A percentile compares a stretch with the other conserved stretches of the same genome.
Conservation (phyloP, 2,797 vertebrate genomes). For the Amblyraja radiata region DNA sequence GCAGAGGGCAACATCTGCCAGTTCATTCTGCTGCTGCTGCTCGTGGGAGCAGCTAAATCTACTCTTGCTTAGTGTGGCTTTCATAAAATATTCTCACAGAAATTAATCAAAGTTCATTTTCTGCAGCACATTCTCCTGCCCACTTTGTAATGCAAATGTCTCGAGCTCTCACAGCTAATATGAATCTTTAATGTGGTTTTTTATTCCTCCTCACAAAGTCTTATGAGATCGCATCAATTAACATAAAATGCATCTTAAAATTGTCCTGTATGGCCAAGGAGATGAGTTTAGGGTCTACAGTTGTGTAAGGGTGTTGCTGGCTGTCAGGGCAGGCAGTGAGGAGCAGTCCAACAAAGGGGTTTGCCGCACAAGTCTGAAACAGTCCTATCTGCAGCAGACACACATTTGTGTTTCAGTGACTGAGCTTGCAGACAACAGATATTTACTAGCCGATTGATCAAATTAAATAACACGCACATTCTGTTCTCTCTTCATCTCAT, state of each 20-base stretch:
- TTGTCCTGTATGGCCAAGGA: slow-evolving; percentile 14
- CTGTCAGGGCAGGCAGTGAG: neutral
- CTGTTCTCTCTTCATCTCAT: neutral
- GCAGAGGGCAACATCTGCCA: slow-evolving; percentile 22
- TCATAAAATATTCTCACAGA: slow-evolving; percentile 38
- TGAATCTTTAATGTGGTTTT: slow-evolving; percentile 33
- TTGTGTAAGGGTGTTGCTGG: slow-evolving; percentile 8
- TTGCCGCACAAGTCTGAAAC: too few species aligned
- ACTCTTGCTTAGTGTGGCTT: slow-evolving; percentile 23
- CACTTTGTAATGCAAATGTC: slow-evolving; percentile 38
- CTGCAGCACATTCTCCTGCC: slow-evolving; percentile 9
- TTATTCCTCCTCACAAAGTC: neutral
- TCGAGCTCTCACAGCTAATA: slow-evolving; percentile 23
- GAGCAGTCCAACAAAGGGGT: neutral
- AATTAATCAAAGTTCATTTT: slow-evolving; percentile 38
- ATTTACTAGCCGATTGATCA: neutral
- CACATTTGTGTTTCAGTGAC: neutral
- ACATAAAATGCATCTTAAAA: slow-evolving; percentile 8
- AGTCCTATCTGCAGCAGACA: neutral
- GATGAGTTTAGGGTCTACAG: slow-evolving; percentile 8
- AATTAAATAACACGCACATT: neutral
- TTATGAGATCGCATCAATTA: slow-evolving; percentile 13
- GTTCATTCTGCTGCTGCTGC: slow-evolving; percentile 28
- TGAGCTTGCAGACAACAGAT: neutral
- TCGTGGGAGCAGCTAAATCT: slow-evolving; percentile 25